Evolutionary conservation across 1,140 invertebrate genomes (phyloP).

Genomic region (Chrysopa pallens): DNA sequence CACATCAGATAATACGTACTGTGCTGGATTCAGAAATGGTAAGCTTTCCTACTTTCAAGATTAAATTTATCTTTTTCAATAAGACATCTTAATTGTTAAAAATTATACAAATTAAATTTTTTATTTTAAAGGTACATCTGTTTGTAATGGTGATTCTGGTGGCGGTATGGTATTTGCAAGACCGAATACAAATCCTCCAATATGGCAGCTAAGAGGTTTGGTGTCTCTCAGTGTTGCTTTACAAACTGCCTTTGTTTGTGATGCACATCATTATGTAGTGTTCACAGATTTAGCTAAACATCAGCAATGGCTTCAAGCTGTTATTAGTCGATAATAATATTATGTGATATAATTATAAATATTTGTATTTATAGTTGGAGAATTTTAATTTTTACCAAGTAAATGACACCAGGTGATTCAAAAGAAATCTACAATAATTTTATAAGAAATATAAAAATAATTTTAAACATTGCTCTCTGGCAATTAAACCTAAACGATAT

Average conservation of each 20-base stretch:
- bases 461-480: too few relatives aligned
- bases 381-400: too few relatives aligned
- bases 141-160: slow-evolving; percentile 42
- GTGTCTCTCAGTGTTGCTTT: slow-evolving; percentile 32
- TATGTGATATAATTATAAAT: too few relatives aligned
- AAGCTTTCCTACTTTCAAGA: too few relatives aligned
- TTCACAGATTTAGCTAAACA: slow-evolving; percentile 38
- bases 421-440: too few relatives aligned
- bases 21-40: slow-evolving; percentile 27
- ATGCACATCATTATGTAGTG: slow-evolving; percentile 32
- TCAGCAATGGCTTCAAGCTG: slow-evolving; percentile 28
- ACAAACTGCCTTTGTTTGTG: slow-evolving; percentile 25
- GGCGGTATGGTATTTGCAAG: slow-evolving; percentile 34
- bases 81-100: too few relatives aligned
- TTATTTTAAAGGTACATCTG: slow-evolving; percentile 29
- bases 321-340: background rate
- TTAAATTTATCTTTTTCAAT: too few relatives aligned
- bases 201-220: slow-evolving; percentile 34
- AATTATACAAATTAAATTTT: too few relatives aligned
- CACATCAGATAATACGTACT: slow-evolving; percentile 37
- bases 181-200: slow-evolving; percentile 19
- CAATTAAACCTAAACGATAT: too few relatives aligned
- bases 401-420: too few relatives aligned
- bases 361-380: too few relatives aligned
- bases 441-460: too few relatives aligned